Percentiles rank a stretch among this genome's conserved stretches.
These are phyloP conservation scores for Halichondria panicea DNA, from an alignment of 37 sponge, comb jelly and placozoan species.

Conservation along the genomic window DNA sequence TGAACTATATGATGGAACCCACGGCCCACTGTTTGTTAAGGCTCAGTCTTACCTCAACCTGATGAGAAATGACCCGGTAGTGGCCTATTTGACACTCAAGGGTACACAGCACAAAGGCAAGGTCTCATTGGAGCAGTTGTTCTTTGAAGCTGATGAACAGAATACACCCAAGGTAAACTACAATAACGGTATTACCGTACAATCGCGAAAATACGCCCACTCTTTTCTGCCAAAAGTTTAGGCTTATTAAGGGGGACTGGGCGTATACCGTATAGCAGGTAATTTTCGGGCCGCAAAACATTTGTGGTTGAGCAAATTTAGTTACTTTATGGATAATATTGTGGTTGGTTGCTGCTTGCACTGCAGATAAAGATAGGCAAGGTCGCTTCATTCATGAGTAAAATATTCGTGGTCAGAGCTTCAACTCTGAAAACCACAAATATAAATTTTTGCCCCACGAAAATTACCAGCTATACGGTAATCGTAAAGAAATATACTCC, in stretches of 20 bases:
- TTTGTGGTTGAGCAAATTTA: neutral
- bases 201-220: too few species aligned
- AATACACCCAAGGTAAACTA: slow-evolving; percentile 34
- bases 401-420: too few species aligned
- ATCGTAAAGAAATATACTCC: too few species aligned
- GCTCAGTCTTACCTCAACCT: slow-evolving; percentile 9
- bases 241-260: too few species aligned
- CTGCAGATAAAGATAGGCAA: too few species aligned
- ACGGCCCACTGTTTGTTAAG: slow-evolving; percentile 17
- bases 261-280: neutral
- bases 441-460: too few species aligned
- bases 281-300: neutral
- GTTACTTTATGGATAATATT: neutral
- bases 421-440: too few species aligned
- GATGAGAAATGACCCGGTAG: slow-evolving; percentile 45
- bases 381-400: too few species aligned
- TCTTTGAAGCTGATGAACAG: slow-evolving; percentile 2
- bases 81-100: slow-evolving; percentile 19
- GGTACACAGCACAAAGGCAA: neutral
- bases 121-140: slow-evolving; percentile 6
- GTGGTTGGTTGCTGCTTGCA: too few species aligned
- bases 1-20: slow-evolving; percentile 24
- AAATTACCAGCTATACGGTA: too few species aligned
- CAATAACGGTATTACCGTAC: neutral
- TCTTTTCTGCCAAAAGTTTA: too few species aligned